phyloP scores from a whole-genome alignment of 2,888 invertebrate genomes.

The Stomorhina lunata region DNA sequence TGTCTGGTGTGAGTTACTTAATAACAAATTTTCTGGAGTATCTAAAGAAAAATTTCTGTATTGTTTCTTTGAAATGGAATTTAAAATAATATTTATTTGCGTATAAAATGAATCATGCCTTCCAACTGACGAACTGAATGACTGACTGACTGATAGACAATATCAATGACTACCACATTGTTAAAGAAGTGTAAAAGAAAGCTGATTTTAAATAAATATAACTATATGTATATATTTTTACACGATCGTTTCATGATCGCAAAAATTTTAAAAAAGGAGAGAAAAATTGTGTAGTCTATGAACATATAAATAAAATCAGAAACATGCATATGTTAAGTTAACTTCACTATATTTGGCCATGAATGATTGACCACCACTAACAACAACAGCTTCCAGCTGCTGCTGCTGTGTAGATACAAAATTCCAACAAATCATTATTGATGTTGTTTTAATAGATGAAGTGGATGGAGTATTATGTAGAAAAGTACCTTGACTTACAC shows the following conservation, averaged over 20 bases:
- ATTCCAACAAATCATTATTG: slow-evolving; percentile 41
- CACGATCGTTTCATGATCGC: no score
- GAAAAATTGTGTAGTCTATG: not conserved
- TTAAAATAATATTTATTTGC: no score
- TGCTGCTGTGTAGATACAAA: slow-evolving; percentile 21
- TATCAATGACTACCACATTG: not conserved
- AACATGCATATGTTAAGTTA: slow-evolving; percentile 50
- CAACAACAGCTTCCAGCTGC: slow-evolving; percentile 43
- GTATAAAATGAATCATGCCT: slow-evolving; percentile 54
- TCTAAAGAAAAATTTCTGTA: not conserved
- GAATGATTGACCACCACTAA: slow-evolving; percentile 61
- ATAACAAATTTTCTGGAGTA: no score
- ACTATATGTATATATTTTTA: slow-evolving; percentile 13
- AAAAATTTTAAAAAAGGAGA: slow-evolving; percentile 34
- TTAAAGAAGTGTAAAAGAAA: slow-evolving; percentile 47
- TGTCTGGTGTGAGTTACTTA: slow-evolving; percentile 5
- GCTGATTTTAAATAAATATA: slow-evolving; percentile 15
- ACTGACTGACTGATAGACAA: not conserved
- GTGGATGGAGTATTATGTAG: no score
- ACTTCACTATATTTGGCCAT: slow-evolving; percentile 46
- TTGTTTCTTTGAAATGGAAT: not conserved
- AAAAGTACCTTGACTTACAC: slow-evolving; percentile 11
- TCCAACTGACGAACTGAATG: slow-evolving; percentile 1
- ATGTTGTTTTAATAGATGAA: slow-evolving; percentile 25
- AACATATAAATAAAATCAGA: not conserved